Evolutionary conservation across 2,888 invertebrate species (phyloP), one percentile per base, ranked within the genome.

Genomic region (Eucera pruinosa): DNA sequence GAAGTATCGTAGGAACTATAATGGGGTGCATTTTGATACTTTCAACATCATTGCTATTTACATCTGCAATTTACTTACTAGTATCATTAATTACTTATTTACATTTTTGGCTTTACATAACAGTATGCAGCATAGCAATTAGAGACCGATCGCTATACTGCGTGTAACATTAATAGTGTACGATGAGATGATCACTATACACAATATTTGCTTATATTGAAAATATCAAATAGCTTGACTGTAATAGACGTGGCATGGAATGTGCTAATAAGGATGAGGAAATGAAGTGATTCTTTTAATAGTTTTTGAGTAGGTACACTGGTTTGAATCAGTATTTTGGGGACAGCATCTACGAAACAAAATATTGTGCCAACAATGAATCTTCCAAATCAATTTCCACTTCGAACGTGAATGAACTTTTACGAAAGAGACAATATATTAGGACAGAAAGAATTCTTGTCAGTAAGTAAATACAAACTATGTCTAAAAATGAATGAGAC

Each of bases 301-400:
- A n/a, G 20, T 25, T 20, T 55, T 66, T 20, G 65, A 33, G 15
- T 13, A 1, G 20, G 11, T 15, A 27, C 36, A n/a, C 20, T 45
- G 33, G 23, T 30, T 64, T 27, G 11, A 50, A 52, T 23, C 6
- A 61, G 39, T 50, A 47, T 65, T 52, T 54, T n/a, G 13, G 36
- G 13, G 58, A 33, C 45, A 47, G 20, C 66, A 61, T 55, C n/a
- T 61, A 60, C n/a, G 11, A 68, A 50, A 45, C 36, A 25, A 45
- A 71, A 71, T 71, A 78, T 64, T 82, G 82, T 82, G 82, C 83
- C 82, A 82, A 83, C 73, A n/a, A 47, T 58, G 64, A 82, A 78
- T 80, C 83, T 82, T 82, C 83, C 83, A 83, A 82, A 78, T 69
- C 60, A 60, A 47, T 69, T 69, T 80, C 54, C 66, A 68, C 69